A percentile compares a stretch with the other conserved stretches of the same genome.
Conservation (phyloP, 1,140 invertebrate genomes). For the Sinonovacula constricta region DNA sequence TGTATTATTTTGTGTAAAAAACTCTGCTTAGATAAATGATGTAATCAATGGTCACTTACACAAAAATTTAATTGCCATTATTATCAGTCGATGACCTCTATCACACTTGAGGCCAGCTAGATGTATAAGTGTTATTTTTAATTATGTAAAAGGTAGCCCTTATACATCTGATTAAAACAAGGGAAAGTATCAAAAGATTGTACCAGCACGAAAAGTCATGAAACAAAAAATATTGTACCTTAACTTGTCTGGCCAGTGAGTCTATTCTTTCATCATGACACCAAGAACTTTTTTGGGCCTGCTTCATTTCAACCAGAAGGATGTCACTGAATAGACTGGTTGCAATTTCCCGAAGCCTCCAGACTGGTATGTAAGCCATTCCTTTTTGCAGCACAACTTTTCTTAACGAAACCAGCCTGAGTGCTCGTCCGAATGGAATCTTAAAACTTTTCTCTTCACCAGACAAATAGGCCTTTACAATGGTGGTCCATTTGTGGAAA, state of each 20-base stretch:
- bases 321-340: slow-evolving; percentile 43
- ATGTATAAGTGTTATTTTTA: too few species aligned
- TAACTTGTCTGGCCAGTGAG: neutral
- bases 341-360: slow-evolving; percentile 33
- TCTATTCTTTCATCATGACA: slow-evolving; percentile 13
- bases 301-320: slow-evolving; percentile 14
- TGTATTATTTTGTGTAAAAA: too few species aligned
- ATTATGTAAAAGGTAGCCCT: too few species aligned
- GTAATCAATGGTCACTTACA: too few species aligned
- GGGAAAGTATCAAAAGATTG: too few species aligned
- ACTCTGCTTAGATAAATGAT: too few species aligned
- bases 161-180: too few species aligned
- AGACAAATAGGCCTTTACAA: slow-evolving; percentile 34
- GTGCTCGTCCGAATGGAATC: slow-evolving; percentile 53
- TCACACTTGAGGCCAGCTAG: too few species aligned
- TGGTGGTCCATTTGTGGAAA: slow-evolving; percentile 30
- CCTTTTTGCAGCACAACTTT: slow-evolving; percentile 42
- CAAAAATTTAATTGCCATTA: too few species aligned
- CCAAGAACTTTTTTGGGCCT: slow-evolving; percentile 3
- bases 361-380: slow-evolving; percentile 44
- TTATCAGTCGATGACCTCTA: too few species aligned
- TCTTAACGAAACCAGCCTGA: slow-evolving; percentile 48
- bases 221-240: too few species aligned
- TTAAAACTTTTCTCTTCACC: slow-evolving; percentile 32
- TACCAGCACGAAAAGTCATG: too few species aligned